Percentiles rank a stretch among this genome's conserved stretches.
Conservation (phyloP, 1,140 invertebrate genomes). For the Chironomus striatipennis region DNA sequence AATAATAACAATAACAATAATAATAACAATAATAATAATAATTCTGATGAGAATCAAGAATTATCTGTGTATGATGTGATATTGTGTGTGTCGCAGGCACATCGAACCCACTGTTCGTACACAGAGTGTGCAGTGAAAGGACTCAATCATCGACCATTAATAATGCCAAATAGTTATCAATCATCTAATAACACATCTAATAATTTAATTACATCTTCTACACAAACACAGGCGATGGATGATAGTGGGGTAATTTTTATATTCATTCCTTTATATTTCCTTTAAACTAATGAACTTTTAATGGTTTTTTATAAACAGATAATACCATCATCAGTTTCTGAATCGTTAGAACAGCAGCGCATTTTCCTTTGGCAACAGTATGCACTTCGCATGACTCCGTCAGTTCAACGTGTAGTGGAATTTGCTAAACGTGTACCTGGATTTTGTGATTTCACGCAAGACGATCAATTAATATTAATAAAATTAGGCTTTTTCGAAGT, state of each 20-base stretch:
- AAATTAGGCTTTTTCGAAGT: constrained; percentile 96
- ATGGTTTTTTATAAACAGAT: neutral
- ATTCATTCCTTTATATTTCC: constrained; percentile 16
- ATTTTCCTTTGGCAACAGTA: constrained; percentile 71
- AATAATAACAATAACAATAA: constrained; percentile 35
- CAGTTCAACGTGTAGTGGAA: constrained; percentile 85
- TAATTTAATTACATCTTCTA: constrained; percentile 15
- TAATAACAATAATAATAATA: constrained; percentile 30
- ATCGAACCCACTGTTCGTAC: constrained; percentile 81
- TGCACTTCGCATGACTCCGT: constrained; percentile 68
- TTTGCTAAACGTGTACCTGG: constrained; percentile 88
- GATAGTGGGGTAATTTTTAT: constrained; percentile 26
- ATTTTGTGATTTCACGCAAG: constrained; percentile 78
- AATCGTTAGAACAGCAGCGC: constrained; percentile 56
- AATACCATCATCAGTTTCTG: constrained; percentile 54
- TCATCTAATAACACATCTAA: neutral
- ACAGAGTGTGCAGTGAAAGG: constrained; percentile 79
- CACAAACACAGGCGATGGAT: constrained; percentile 30
- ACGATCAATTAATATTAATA: constrained; percentile 89
- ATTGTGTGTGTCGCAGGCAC: constrained; percentile 79
- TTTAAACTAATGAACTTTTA: constrained; percentile 36
- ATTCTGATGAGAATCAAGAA: constrained; percentile 42
- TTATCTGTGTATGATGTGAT: constrained; percentile 77
- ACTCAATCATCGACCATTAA: constrained; percentile 46
- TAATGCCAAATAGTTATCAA: constrained; percentile 40